Conservation (phyloP, 2,113 vertebrate genomes). For the Phalacrocorax aristotelis region DNA sequence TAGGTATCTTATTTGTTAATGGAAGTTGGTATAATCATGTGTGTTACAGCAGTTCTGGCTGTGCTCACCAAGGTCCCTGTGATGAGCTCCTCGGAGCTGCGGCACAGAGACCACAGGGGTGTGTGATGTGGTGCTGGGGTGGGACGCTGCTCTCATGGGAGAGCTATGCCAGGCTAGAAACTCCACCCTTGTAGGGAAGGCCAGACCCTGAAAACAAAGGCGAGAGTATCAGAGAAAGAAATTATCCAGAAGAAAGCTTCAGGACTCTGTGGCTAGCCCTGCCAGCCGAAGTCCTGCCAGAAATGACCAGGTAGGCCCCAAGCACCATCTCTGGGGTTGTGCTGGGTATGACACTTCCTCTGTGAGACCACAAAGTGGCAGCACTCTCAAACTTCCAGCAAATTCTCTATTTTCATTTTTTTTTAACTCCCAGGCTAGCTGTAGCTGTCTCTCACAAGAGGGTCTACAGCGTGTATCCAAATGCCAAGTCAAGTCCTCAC, state of each 20-base stretch:
- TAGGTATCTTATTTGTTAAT: not conserved
- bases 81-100: accelerated
- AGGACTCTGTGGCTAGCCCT: not conserved
- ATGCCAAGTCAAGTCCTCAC: not conserved
- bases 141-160: accelerated
- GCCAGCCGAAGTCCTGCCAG: accelerated
- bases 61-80: not conserved
- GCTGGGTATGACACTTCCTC: not conserved
- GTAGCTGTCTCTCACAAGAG: not conserved
- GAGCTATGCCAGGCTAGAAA: not conserved
- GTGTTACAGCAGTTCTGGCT: too few species aligned
- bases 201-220: not conserved
- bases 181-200: not conserved
- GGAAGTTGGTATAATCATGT: accelerated
- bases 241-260: accelerated
- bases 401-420: not conserved
- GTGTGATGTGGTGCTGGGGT: accelerated
- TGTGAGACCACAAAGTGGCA: not conserved
- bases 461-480: not conserved
- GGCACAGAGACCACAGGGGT: accelerated
- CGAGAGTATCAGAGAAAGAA: not conserved
- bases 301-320: accelerated
- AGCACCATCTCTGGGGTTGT: too few species aligned
- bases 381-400: not conserved
- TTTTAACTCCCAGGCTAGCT: not conserved